A percentile compares a stretch with the other conserved stretches of the same genome.
Conservation (phyloP, 2,113 vertebrate species). For the Pseudonaja textilis region DNA sequence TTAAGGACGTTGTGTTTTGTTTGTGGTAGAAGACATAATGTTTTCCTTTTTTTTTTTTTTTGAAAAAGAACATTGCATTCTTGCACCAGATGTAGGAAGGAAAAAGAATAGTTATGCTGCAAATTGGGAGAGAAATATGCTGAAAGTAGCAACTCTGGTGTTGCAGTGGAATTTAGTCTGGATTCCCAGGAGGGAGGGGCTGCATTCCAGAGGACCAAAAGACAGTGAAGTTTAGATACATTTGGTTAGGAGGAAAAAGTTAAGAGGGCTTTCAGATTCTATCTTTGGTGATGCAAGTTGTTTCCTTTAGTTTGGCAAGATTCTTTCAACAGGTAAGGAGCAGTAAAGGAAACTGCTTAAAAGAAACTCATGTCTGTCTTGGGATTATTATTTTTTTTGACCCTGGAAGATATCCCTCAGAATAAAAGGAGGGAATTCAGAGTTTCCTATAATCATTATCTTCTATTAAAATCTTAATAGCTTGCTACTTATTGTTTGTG, state of each 20-base stretch:
- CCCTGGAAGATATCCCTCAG: not conserved
- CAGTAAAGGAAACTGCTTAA: not conserved
- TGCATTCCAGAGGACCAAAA: not conserved
- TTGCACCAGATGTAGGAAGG: not conserved
- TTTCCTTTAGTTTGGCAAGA: not conserved
- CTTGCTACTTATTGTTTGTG: not conserved
- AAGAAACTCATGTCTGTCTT: not conserved
- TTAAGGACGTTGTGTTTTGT: not conserved
- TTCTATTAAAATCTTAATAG: not conserved
- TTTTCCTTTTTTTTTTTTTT: slow-evolving; percentile 12
- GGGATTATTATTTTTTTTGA: not conserved
- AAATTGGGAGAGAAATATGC: slow-evolving; percentile 19
- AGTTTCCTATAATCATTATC: not conserved
- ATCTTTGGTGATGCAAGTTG: not conserved
- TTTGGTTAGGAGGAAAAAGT: not conserved
- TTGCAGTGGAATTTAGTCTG: not conserved
- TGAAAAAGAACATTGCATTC: slow-evolving; percentile 23
- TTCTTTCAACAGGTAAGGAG: not conserved
- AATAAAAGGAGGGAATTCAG: not conserved
- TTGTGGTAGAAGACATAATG: slow-evolving; percentile 2
- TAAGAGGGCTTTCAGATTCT: not conserved
- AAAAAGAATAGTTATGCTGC: slow-evolving; percentile 14
- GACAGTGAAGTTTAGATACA: not conserved
- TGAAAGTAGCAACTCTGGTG: slow-evolving; percentile 28
- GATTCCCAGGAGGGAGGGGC: not conserved